Percentiles rank a stretch among this genome's conserved stretches.
phyloP scores from a whole-genome alignment of 2,113 vertebrate genomes.

The Balaeniceps rex region DNA sequence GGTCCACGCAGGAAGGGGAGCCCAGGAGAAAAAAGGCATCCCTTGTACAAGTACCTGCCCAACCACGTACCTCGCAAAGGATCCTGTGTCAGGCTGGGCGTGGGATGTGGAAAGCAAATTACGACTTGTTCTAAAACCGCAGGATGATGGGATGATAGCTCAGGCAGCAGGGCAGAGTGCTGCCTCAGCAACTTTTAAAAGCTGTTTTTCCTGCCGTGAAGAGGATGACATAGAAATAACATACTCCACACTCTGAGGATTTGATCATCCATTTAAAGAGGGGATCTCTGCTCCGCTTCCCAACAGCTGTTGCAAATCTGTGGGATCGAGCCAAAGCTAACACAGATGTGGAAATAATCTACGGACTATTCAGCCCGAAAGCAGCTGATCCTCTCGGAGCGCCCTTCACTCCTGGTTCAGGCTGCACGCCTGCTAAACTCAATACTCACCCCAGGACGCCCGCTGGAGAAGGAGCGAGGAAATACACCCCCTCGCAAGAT shows the following conservation, averaged over 20 bases:
- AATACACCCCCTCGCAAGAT: background rate
- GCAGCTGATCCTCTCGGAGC: conserved; percentile 21
- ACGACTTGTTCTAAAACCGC: background rate
- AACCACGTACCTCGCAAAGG: background rate
- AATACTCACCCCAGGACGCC: background rate
- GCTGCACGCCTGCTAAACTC: background rate
- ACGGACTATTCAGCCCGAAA: background rate
- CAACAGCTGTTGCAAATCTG: conserved; percentile 75
- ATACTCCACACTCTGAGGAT: conserved; percentile 24
- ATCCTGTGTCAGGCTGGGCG: background rate
- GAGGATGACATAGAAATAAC: conserved; percentile 60
- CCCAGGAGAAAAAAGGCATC: background rate
- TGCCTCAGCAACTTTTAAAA: conserved; percentile 57
- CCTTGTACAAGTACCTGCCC: background rate
- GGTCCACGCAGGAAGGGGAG: background rate
- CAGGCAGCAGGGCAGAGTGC: conserved; percentile 27
- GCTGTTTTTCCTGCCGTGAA: conserved; percentile 49
- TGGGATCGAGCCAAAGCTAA: conserved; percentile 73
- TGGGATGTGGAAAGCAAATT: conserved; percentile 32
- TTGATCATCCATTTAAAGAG: conserved; percentile 64
- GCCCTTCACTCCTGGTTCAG: background rate
- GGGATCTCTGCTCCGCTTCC: conserved; percentile 65
- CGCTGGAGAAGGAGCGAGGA: background rate
- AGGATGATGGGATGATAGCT: background rate
- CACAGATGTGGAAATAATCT: conserved; percentile 72